phyloP scores from a whole-genome alignment of 1,140 invertebrate species.

The Protaetia brevitarsis region DNA sequence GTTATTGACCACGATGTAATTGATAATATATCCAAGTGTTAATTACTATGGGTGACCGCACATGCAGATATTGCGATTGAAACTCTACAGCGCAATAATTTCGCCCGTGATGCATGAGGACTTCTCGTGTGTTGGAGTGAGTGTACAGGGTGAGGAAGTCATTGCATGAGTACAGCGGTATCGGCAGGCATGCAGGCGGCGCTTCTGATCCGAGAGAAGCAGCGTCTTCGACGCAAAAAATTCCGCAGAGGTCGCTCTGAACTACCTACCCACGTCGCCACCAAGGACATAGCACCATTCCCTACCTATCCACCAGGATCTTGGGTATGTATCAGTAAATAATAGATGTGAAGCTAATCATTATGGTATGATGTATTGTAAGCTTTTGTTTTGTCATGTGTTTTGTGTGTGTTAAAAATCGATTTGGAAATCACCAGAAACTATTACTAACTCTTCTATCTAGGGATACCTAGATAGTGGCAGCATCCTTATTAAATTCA shows the following conservation, averaged over 20 bases:
- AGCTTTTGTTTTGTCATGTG: too few relatives aligned
- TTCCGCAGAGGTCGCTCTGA: conserved; percentile 67
- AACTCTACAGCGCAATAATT: neutral
- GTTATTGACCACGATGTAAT: too few relatives aligned
- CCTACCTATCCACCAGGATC: conserved; percentile 72
- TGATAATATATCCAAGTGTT: too few relatives aligned
- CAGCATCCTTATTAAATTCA: too few relatives aligned
- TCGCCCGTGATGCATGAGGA: neutral
- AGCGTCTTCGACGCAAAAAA: conserved; percentile 74
- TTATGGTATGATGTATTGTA: too few relatives aligned
- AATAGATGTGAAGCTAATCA: too few relatives aligned
- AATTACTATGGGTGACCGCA: too few relatives aligned
- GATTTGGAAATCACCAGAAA: too few relatives aligned
- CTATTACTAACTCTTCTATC: too few relatives aligned
- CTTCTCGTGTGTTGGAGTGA: neutral
- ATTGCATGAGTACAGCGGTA: conserved; percentile 52
- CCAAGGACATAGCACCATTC: conserved; percentile 78
- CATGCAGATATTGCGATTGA: too few relatives aligned
- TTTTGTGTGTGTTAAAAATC: too few relatives aligned
- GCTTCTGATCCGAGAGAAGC: conserved; percentile 83
- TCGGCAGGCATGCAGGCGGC: conserved; percentile 81
- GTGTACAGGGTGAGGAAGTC: neutral
- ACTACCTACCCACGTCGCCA: conserved; percentile 79
- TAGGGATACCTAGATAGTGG: too few relatives aligned
- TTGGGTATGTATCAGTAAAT: conserved; percentile 39